Base-by-base conservation (phyloP, 2,888 invertebrate species). In the Nomada hirtipes region DNA sequence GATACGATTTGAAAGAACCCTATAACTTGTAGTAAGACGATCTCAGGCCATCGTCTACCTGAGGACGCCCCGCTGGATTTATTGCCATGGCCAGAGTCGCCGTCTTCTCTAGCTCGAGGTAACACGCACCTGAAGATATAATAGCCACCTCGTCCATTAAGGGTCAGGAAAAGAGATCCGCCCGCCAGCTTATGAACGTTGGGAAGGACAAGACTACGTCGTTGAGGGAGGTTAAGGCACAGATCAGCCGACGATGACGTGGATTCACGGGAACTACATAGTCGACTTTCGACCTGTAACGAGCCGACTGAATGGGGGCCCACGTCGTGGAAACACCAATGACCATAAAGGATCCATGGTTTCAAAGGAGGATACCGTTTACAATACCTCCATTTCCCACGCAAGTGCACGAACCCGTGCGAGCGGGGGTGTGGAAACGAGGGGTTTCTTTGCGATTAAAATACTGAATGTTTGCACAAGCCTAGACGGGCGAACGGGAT, bases 21-120 rank as follows among this genome's bases (percentile, higher is more conserved):
- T 73, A 61, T 67, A 76, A 78, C 68, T 71, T 53, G 57, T 52
- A 44, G 60, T 71, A 84, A 80, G 76, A 55, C 75, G 59, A 83
- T 76, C 63, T 72, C 64, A 57, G 53, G 68, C 57, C 60, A 68
- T 82, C 68, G 79, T 76, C 76, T 87, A 86, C 86, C 86, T 84
- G 82, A 77, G 65, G 80, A 85, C 83, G 83, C 79, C 76, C 83
- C 76, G 55, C 68, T 76, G 85, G 87, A 90, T 88, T 88, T 89
- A 90, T 89, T 75, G 79, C 79, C 59, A 60, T 26, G 71, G 76
- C 69, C 63, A 71, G 71, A 79, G 55, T 61, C 67, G 69, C 60
- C 82, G 75, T 69, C 59, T 83, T 61, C 68, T 80, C 59, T 79
- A 55, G 74, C 80, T 68, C 76, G 65, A 50, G 75, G 72, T 76